Conservation (phyloP, 2,797 vertebrate genomes). For the Rhinogobio ventralis region DNA sequence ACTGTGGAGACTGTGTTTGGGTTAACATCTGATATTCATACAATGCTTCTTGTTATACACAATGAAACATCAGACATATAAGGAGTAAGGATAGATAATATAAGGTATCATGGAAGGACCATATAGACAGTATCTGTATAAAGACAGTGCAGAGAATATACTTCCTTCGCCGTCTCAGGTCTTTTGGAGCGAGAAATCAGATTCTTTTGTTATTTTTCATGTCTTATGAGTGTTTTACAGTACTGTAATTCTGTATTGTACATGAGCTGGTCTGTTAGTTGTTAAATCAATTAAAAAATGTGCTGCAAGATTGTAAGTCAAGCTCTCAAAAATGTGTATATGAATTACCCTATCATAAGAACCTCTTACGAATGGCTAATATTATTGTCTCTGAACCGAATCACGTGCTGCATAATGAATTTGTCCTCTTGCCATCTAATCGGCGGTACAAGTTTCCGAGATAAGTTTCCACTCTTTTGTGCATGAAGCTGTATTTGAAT, state of each 20-base stretch:
- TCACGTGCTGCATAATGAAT: background rate
- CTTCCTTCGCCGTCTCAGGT: background rate
- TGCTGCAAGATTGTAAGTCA: background rate
- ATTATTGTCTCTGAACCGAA: too few relatives aligned
- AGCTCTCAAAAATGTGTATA: background rate
- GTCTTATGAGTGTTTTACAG: background rate
- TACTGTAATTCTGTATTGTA: background rate
- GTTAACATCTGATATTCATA: background rate
- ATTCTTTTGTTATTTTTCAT: background rate
- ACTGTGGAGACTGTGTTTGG: background rate
- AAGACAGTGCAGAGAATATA: background rate
- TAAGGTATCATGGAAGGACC: background rate
- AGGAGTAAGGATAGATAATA: background rate
- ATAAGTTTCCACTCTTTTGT: too few relatives aligned
- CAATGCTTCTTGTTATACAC: background rate
- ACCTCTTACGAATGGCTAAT: background rate
- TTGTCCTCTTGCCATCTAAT: too few relatives aligned
- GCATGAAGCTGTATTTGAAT: too few relatives aligned
- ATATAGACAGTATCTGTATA: background rate
- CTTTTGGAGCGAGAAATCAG: background rate
- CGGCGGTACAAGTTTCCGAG: too few relatives aligned
- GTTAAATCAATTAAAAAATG: background rate
- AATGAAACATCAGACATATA: constrained; percentile 2
- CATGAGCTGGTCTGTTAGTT: background rate
- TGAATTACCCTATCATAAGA: background rate